Evolutionary conservation across 1,140 invertebrate species (phyloP).

Genomic region (Caenorhabditis brenneri): DNA sequence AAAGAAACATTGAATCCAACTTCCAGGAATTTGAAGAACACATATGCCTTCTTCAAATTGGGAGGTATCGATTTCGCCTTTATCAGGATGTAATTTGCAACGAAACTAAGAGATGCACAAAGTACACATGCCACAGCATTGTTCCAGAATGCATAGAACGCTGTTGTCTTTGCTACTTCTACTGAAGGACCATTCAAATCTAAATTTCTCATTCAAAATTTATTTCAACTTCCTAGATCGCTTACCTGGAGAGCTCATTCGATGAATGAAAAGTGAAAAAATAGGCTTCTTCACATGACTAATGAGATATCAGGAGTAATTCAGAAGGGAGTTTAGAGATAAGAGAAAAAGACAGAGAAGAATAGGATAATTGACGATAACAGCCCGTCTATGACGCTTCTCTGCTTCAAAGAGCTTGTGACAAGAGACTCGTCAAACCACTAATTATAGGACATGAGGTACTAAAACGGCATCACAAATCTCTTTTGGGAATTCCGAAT

Average conservation of each 20-base stretch:
- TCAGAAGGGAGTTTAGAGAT: background rate
- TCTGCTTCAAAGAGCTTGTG: background rate
- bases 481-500: background rate
- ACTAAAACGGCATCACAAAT: too few relatives aligned
- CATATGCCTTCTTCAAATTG: background rate
- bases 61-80: background rate
- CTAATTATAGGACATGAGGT: too few relatives aligned
- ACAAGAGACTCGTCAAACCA: background rate
- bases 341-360: background rate
- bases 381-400: background rate
- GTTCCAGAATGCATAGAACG: background rate
- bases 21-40: background rate
- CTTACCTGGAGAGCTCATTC: background rate
- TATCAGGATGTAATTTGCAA: background rate
- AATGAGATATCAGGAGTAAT: background rate
- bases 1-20: background rate
- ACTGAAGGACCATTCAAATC: background rate
- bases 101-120: background rate
- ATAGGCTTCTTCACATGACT: background rate
- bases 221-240: background rate
- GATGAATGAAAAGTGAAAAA: background rate
- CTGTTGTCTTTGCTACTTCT: background rate
- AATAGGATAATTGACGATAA: background rate
- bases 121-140: background rate
- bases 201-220: background rate